A percentile compares a stretch with the other conserved stretches of the same genome.
phyloP scores from a whole-genome alignment of 2,888 invertebrate species.

The Anarsia innoxiella region DNA sequence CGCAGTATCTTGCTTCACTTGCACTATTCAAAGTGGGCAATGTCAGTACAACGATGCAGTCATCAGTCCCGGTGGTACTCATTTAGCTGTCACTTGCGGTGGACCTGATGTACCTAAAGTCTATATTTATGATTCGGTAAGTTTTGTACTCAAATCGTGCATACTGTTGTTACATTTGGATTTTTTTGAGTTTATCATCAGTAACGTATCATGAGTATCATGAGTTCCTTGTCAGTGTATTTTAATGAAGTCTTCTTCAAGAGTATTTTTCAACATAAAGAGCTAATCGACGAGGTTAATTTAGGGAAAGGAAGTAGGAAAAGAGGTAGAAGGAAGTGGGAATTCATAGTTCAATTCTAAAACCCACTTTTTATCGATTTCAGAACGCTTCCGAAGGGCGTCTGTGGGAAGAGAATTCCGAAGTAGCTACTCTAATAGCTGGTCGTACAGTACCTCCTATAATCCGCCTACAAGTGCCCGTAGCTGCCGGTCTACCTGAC shows the following conservation, averaged over 20 bases:
- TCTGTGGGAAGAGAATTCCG: constrained; percentile 82
- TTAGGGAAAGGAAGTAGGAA: too few relatives aligned
- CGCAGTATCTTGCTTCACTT: constrained; percentile 83
- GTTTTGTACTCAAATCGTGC: too few relatives aligned
- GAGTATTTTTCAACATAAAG: too few relatives aligned
- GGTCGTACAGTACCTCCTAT: constrained; percentile 73
- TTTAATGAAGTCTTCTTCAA: too few relatives aligned
- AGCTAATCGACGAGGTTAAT: too few relatives aligned
- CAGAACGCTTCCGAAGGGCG: constrained; percentile 57
- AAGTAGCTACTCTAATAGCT: constrained; percentile 62
- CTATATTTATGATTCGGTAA: constrained; percentile 75
- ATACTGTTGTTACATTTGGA: too few relatives aligned
- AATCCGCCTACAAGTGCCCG: constrained; percentile 76
- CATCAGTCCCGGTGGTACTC: constrained; percentile 79
- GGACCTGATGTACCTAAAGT: constrained; percentile 90
- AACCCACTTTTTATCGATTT: background rate
- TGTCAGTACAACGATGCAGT: constrained; percentile 82
- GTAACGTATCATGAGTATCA: too few relatives aligned
- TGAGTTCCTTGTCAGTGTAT: too few relatives aligned
- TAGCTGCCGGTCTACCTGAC: constrained; percentile 77
- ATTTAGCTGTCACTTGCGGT: constrained; percentile 84
- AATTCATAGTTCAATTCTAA: too few relatives aligned
- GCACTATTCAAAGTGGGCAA: constrained; percentile 71
- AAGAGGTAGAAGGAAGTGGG: too few relatives aligned
- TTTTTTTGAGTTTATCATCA: too few relatives aligned